Evolutionary conservation across 2,888 invertebrate genomes (phyloP).

Genomic region (Oscheius sp.): DNA sequence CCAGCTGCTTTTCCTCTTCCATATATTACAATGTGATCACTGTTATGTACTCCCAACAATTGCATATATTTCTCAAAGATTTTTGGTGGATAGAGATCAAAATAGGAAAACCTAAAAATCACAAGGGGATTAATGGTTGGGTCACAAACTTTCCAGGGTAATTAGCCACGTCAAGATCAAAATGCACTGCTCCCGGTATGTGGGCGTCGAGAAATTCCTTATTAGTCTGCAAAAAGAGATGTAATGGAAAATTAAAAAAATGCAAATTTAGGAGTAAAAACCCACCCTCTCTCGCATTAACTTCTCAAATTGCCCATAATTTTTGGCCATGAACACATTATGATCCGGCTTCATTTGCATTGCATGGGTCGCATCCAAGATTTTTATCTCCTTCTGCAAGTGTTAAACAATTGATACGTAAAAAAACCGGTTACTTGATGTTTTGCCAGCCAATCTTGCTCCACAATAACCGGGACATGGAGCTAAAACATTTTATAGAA

Average conservation of each 20-base stretch:
- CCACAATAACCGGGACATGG: conserved; percentile 19
- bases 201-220: conserved; percentile 38
- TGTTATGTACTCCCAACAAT: conserved; percentile 58
- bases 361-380: conserved; percentile 7
- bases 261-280: neutral
- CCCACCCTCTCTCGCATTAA: conserved; percentile 9
- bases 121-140: neutral
- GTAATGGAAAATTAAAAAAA: neutral
- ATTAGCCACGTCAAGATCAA: conserved; percentile 59
- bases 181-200: conserved; percentile 60
- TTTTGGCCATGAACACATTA: neutral
- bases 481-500: neutral
- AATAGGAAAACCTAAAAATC: conserved; percentile 7
- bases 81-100: conserved; percentile 56
- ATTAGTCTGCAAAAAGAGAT: neutral
- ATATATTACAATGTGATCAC: conserved; percentile 53
- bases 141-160: conserved; percentile 57
- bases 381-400: conserved; percentile 11
- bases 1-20: conserved; percentile 62
- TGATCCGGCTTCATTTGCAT: conserved; percentile 10
- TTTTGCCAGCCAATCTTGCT: conserved; percentile 10
- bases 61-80: conserved; percentile 63
- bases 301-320: conserved; percentile 21
- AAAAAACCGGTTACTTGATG: neutral
- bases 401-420: neutral